phyloP scores from a whole-genome alignment of 2,113 vertebrate species.

The Turnix velox region DNA sequence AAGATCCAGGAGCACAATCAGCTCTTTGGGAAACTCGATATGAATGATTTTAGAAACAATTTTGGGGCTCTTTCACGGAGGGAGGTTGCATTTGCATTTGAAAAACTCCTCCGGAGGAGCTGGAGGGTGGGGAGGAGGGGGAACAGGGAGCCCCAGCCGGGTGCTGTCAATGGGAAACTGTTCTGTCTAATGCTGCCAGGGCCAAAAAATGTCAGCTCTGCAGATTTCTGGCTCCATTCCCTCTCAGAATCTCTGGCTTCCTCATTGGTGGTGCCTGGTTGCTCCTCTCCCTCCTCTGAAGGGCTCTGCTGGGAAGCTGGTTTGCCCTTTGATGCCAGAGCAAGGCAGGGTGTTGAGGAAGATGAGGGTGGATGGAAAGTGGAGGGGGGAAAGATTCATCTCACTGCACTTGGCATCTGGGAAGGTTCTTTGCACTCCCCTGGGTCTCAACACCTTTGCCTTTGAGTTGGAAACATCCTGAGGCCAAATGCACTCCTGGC shows the following conservation, averaged over 20 bases:
- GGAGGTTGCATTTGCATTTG: constrained; percentile 41
- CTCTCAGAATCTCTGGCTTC: not conserved
- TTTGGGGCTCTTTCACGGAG: not conserved
- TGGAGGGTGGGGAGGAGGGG: not conserved
- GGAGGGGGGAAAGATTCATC: not conserved
- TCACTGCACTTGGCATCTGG: fast-evolving
- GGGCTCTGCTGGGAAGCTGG: not conserved
- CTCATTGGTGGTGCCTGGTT: not conserved
- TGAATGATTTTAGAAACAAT: not conserved
- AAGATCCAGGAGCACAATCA: not conserved
- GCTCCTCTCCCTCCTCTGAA: not conserved
- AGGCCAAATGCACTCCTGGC: fast-evolving
- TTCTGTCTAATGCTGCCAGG: not conserved
- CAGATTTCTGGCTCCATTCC: not conserved
- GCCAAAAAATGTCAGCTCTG: constrained; percentile 19
- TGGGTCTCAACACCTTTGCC: not conserved
- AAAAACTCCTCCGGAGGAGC: not conserved
- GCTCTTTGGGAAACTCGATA: not conserved
- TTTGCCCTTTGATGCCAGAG: not conserved
- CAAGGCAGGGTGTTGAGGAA: not conserved
- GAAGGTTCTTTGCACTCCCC: fast-evolving
- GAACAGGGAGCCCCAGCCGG: not conserved
- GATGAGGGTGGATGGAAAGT: not conserved
- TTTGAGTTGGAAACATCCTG: not conserved
- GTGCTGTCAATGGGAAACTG: constrained; percentile 39